Evolutionary conservation across 2,797 vertebrate genomes (phyloP).

Genomic region (Propithecus perrieri): DNA sequence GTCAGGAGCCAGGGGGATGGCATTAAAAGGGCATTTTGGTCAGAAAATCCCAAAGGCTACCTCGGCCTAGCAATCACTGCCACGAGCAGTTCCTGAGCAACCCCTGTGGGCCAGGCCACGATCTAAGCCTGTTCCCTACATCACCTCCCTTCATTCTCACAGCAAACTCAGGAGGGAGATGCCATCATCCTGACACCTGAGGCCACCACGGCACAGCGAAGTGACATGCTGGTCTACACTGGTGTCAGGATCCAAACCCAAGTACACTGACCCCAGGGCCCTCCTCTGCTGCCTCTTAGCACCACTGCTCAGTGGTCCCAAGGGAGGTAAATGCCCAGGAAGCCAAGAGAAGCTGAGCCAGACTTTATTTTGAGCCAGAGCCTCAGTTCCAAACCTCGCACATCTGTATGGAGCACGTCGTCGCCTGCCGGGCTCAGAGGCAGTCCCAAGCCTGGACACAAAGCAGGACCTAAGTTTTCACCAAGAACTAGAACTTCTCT

Average conservation of each 20-base stretch:
- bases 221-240: not conserved
- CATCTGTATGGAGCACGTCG: not conserved
- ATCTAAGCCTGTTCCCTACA: not conserved
- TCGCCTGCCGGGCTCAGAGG: not conserved
- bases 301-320: not conserved
- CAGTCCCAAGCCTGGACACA: not conserved
- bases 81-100: not conserved
- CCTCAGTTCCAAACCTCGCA: not conserved
- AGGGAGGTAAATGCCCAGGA: not conserved
- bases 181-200: not conserved
- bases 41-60: not conserved
- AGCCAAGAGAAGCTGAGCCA: too few species aligned
- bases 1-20: not conserved
- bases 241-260: not conserved
- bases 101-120: not conserved
- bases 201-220: not conserved
- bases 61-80: not conserved
- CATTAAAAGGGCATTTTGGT: not conserved
- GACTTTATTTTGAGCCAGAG: not conserved
- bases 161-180: not conserved
- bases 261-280: not conserved
- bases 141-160: not conserved
- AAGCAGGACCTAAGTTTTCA: not conserved
- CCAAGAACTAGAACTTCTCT: not conserved
- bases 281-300: rapidly evolving